A percentile compares a stretch with the other conserved stretches of the same genome.
phyloP scores from a whole-genome alignment of 1,140 invertebrate species.

The Mercenaria mercenaria region DNA sequence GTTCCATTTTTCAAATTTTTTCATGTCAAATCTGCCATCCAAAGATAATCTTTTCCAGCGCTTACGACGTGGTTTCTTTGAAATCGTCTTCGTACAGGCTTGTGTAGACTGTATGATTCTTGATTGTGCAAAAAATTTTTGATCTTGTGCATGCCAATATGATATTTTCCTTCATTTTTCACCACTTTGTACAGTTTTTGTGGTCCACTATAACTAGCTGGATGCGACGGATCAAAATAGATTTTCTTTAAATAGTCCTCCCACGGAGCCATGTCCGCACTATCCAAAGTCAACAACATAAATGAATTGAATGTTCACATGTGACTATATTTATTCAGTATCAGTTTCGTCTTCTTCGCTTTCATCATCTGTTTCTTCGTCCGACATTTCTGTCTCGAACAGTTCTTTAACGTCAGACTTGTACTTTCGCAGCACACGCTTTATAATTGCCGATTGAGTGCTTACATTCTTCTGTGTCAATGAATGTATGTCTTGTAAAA shows the following conservation, averaged over 20 bases:
- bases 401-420: not conserved
- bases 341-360: not conserved
- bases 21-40: conserved; percentile 29
- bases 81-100: not conserved
- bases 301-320: not conserved
- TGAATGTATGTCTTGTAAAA: not conserved
- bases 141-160: not conserved
- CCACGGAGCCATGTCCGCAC: conserved; percentile 42
- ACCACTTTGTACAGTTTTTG: conserved; percentile 49
- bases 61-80: not conserved
- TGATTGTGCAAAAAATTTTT: not conserved
- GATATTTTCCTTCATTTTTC: not conserved
- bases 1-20: not conserved
- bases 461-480: not conserved
- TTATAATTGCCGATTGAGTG: not conserved
- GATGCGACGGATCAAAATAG: conserved; percentile 16
- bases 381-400: not conserved
- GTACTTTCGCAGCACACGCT: not conserved
- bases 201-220: conserved; percentile 2
- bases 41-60: too few relatives aligned
- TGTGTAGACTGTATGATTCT: conserved; percentile 32
- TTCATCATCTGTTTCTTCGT: too few relatives aligned
- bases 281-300: not conserved
- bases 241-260: conserved; percentile 39
- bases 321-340: not conserved